Percentiles rank a stretch among this genome's conserved stretches.
Evolutionary conservation across 2,888 invertebrate genomes (phyloP).

Genomic region (Eilema griseolum): DNA sequence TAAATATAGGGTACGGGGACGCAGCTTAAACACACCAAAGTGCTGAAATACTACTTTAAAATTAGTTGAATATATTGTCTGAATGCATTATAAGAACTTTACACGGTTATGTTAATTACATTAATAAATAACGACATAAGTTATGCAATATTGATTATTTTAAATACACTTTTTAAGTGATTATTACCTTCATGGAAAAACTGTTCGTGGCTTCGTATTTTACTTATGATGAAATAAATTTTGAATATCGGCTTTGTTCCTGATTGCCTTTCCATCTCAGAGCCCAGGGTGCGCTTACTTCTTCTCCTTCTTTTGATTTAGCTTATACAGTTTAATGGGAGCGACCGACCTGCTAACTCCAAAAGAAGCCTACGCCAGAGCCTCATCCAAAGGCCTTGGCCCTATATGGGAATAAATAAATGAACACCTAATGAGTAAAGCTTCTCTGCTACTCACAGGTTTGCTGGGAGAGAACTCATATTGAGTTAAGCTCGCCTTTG

Average conservation of each 20-base stretch:
- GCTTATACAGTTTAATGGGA: not conserved
- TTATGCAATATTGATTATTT: not conserved
- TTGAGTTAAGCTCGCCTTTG: no score
- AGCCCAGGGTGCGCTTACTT: not conserved
- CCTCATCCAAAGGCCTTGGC: no score
- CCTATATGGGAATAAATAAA: not conserved
- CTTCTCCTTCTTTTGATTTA: not conserved
- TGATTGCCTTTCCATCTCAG: no score
- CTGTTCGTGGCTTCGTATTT: not conserved
- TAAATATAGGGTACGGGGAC: constrained; percentile 25
- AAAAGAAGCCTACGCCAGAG: not conserved
- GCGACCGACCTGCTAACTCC: not conserved
- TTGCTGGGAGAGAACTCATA: no score
- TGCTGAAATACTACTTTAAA: constrained; percentile 3
- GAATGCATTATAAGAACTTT: not conserved
- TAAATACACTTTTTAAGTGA: not conserved
- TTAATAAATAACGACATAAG: not conserved
- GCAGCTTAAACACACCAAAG: constrained; percentile 27
- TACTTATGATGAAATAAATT: not conserved
- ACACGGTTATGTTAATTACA: not conserved
- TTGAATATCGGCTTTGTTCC: not conserved
- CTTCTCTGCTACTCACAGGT: no score
- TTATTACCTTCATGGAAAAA: not conserved
- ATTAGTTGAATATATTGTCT: not conserved
- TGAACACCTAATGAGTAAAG: not conserved